Conservation (phyloP, 2,113 vertebrate species). For the Piprites chloris region DNA sequence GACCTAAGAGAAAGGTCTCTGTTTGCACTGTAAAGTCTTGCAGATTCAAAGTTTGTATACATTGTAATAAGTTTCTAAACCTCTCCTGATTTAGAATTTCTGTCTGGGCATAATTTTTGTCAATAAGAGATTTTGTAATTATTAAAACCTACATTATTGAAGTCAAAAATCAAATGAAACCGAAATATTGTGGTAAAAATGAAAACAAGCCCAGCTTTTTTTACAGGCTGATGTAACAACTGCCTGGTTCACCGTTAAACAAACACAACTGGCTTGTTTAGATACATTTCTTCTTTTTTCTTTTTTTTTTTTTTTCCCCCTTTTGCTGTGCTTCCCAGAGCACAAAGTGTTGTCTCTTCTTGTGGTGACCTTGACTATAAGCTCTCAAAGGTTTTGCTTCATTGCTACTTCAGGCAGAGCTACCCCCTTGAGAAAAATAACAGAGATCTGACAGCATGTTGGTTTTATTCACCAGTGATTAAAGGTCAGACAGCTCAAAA, state of each 20-base stretch:
- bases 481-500: constrained; percentile 43
- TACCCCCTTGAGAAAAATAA: constrained; percentile 2
- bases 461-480: constrained; percentile 22
- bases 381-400: constrained; percentile 29
- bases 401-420: neutral
- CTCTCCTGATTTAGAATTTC: too few species aligned
- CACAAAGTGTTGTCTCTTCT: neutral
- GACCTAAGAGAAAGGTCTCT: neutral
- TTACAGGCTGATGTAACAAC: neutral
- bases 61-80: too few species aligned
- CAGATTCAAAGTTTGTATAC: neutral
- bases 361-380: constrained; percentile 16
- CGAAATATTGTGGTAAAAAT: neutral
- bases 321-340: neutral
- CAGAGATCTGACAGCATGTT: neutral
- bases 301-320: neutral
- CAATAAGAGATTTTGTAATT: neutral
- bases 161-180: neutral
- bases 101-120: neutral
- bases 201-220: neutral
- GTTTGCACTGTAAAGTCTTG: neutral
- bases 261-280: neutral
- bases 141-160: neutral
- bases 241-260: neutral
- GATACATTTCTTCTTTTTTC: neutral